Percentiles rank a stretch among this genome's conserved stretches.
phyloP scores from a whole-genome alignment of 2,888 invertebrate genomes.

The Drosophila eohydei region DNA sequence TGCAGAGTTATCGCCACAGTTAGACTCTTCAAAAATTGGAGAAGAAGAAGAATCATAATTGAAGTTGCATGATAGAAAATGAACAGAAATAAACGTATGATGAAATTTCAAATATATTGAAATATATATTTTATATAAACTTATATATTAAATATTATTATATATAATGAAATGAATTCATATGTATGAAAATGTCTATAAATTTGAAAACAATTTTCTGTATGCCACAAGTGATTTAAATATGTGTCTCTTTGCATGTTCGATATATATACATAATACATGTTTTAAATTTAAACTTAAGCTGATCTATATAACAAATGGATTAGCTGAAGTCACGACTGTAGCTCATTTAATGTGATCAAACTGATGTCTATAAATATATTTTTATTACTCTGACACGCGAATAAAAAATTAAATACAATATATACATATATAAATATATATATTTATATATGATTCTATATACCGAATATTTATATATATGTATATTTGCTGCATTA shows the following conservation, averaged over 20 bases:
- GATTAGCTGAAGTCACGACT: background rate
- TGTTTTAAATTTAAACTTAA: background rate
- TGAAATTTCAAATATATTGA: background rate
- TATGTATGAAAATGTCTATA: background rate
- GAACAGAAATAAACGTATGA: background rate
- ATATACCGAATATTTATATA: background rate
- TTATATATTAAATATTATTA: background rate
- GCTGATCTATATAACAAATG: constrained; percentile 2
- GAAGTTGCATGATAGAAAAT: background rate
- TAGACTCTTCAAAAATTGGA: background rate
- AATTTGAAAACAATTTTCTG: too few species aligned
- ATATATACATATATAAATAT: background rate
- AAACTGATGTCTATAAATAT: background rate
- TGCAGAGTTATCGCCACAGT: background rate
- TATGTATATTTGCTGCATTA: background rate
- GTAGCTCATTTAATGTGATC: background rate
- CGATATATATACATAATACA: background rate
- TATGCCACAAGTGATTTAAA: too few species aligned
- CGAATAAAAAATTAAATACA: too few species aligned
- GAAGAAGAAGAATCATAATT: background rate
- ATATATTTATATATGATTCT: background rate
- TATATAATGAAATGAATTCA: background rate
- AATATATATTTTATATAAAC: background rate
- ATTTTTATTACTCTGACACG: background rate
- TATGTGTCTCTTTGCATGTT: too few species aligned